Evolutionary conservation across 2,113 vertebrate genomes (phyloP).

Genomic region (Heptranchias perlo): DNA sequence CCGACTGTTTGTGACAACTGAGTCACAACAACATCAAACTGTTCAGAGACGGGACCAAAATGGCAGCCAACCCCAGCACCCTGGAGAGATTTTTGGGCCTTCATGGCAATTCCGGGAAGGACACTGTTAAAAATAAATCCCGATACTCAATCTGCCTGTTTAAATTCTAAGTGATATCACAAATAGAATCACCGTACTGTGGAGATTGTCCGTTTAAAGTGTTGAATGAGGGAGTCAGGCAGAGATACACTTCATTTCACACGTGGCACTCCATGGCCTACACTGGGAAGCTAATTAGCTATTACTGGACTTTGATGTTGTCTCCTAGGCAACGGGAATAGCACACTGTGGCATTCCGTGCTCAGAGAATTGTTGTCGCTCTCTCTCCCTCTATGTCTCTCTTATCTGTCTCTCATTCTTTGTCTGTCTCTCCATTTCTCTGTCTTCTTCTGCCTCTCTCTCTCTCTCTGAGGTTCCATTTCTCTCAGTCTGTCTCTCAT

Average conservation of each 20-base stretch:
- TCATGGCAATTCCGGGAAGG: neutral
- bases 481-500: neutral
- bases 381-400: neutral
- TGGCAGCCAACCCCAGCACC: neutral
- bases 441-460: neutral
- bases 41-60: neutral
- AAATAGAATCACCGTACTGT: neutral
- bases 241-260: slow-evolving; percentile 16
- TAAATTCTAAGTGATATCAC: neutral
- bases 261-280: slow-evolving; percentile 38
- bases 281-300: slow-evolving; percentile 46
- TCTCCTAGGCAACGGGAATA: slow-evolving; percentile 57
- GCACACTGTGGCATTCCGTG: neutral
- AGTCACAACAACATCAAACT: neutral
- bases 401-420: rapidly evolving
- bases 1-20: neutral
- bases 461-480: neutral
- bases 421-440: neutral
- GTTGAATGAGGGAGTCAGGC: neutral
- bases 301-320: slow-evolving; percentile 43
- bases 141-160: neutral
- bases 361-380: neutral
- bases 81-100: neutral
- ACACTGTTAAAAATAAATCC: neutral
- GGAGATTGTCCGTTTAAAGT: neutral